Conservation (phyloP, 2,888 invertebrate species). For the Plemyria rubiginata region DNA sequence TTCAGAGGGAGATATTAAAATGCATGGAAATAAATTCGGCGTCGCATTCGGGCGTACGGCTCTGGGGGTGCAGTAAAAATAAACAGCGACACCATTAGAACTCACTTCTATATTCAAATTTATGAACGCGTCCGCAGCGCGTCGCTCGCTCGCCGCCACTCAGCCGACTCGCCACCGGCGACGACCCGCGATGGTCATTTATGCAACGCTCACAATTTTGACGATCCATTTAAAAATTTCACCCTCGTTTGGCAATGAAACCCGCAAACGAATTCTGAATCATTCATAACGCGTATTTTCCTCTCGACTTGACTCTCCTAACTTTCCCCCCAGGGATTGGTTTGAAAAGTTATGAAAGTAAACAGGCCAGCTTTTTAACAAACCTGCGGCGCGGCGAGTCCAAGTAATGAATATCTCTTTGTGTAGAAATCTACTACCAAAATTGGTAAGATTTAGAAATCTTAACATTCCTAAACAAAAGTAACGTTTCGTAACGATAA, state of each 20-base stretch:
- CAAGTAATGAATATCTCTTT: conserved; percentile 7
- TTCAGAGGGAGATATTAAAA: conserved; percentile 85
- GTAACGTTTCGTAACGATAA: conserved; percentile 48
- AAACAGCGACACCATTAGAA: conserved; percentile 86
- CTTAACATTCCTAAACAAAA: conserved; percentile 8
- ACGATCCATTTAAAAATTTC: conserved; percentile 76
- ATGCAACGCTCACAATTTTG: conserved; percentile 69
- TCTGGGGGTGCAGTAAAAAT: conserved; percentile 84
- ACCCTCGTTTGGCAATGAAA: conserved; percentile 62
- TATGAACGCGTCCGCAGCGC: conserved; percentile 78
- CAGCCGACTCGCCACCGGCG: conserved; percentile 46
- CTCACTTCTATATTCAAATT: conserved; percentile 86
- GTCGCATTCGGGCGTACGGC: conserved; percentile 85
- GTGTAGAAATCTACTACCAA: conserved; percentile 17
- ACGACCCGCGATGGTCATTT: conserved; percentile 63
- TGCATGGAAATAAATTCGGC: conserved; percentile 86
- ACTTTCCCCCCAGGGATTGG: conserved; percentile 19
- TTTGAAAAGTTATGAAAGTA: conserved; percentile 31
- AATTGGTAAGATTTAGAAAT: conserved; percentile 7
- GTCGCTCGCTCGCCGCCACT: conserved; percentile 43
- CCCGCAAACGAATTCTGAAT: conserved; percentile 33
- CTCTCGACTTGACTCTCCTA: conserved; percentile 29
- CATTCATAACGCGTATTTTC: conserved; percentile 35
- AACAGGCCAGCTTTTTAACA: conserved; percentile 26
- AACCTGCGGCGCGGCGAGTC: conserved; percentile 1